Conservation (phyloP, 2,113 vertebrate genomes). For the Rhinichthys klamathensis region DNA sequence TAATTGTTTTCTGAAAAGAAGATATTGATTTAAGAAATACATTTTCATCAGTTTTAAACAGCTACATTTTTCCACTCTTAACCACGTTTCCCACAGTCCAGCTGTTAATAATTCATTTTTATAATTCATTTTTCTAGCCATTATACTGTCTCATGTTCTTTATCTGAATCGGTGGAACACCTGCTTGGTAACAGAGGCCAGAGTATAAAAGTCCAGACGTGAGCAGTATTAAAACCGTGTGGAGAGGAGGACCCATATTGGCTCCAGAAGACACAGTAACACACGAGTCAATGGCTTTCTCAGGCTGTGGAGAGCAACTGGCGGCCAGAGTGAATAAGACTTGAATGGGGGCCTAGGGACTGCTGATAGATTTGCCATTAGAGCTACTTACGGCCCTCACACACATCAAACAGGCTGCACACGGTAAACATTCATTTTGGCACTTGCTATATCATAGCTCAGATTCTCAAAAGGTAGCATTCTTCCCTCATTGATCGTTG, state of each 20-base stretch:
- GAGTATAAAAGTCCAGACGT: conserved; percentile 33
- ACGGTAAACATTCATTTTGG: conserved; percentile 25
- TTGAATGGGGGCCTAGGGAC: conserved; percentile 7
- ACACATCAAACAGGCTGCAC: conserved; percentile 20
- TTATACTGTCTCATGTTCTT: background rate
- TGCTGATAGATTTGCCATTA: conserved; percentile 58
- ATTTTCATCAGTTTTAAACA: background rate
- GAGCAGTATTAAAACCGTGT: conserved; percentile 17
- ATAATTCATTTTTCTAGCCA: conserved; percentile 3
- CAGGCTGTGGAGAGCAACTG: conserved; percentile 34
- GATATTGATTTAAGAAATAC: conserved; percentile 19
- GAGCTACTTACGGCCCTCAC: conserved; percentile 41
- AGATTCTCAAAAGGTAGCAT: conserved; percentile 30
- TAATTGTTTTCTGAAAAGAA: conserved; percentile 37
- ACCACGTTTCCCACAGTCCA: conserved; percentile 13
- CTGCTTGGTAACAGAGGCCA: conserved; percentile 41
- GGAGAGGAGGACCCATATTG: conserved; percentile 21
- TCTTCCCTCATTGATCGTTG: background rate
- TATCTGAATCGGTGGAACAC: conserved; percentile 50
- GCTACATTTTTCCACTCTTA: conserved; percentile 22
- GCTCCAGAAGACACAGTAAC: conserved; percentile 39
- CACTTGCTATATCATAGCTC: conserved; percentile 10
- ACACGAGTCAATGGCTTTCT: conserved; percentile 58
- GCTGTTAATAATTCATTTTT: conserved; percentile 15
- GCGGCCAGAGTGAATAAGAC: conserved; percentile 52